Conservation (phyloP, 1,140 invertebrate genomes). For the Neodiprion fabricii region DNA sequence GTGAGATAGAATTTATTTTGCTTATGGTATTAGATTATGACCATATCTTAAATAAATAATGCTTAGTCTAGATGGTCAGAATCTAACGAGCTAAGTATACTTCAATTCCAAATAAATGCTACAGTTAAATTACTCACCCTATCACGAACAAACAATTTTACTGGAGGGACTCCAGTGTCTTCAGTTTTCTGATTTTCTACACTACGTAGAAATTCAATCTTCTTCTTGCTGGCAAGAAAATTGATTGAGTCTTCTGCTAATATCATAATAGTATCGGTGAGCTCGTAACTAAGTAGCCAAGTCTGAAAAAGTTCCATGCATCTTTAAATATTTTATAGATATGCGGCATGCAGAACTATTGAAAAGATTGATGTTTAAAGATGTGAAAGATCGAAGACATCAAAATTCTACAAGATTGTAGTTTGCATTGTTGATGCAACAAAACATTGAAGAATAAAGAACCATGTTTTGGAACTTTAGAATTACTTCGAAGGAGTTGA, state of each 20-base stretch:
- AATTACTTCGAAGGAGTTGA: too few species aligned
- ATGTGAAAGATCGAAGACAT: too few species aligned
- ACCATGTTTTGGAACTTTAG: too few species aligned
- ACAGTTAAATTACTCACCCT: slow-evolving; percentile 70
- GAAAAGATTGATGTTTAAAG: too few species aligned
- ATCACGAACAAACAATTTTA: slow-evolving; percentile 90
- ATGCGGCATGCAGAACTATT: too few species aligned
- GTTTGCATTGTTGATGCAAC: too few species aligned
- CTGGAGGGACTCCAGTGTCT: slow-evolving; percentile 78
- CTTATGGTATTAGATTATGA: too few species aligned
- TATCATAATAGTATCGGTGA: slow-evolving; percentile 95
- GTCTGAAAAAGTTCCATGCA: slow-evolving; percentile 67
- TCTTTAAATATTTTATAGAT: too few species aligned
- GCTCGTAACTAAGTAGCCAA: slow-evolving; percentile 97
- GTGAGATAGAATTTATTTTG: too few species aligned
- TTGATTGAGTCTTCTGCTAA: slow-evolving; percentile 84
- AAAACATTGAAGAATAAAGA: too few species aligned
- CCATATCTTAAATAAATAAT: neutral
- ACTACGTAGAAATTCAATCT: slow-evolving; percentile 95
- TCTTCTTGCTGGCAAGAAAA: slow-evolving; percentile 96
- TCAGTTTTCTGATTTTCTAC: slow-evolving; percentile 90
- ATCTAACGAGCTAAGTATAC: neutral
- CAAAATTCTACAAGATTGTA: too few species aligned
- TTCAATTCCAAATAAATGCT: slow-evolving; percentile 10
- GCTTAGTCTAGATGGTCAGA: neutral